Percentiles rank a stretch among this genome's conserved stretches.
Conservation (phyloP, 2,113 vertebrate species). For the Phainopepla nitens region DNA sequence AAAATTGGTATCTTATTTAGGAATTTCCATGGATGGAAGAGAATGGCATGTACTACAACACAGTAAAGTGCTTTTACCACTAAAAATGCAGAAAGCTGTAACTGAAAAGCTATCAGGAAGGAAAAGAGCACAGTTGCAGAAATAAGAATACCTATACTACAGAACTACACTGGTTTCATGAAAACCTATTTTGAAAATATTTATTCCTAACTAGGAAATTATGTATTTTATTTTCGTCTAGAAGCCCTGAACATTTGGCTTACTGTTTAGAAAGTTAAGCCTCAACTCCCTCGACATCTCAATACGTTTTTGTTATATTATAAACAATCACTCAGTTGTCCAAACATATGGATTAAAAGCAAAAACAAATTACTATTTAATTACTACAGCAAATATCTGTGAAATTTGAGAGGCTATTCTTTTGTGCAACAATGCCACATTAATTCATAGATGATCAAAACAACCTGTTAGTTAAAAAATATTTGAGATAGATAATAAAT, state of each 20-base stretch:
- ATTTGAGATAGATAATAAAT: background rate
- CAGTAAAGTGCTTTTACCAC: background rate
- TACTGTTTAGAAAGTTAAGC: conserved; percentile 11
- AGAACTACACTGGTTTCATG: background rate
- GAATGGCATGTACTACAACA: rapidly evolving
- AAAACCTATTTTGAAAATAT: background rate
- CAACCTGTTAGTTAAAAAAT: background rate
- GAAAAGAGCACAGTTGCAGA: background rate
- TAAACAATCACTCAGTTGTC: conserved; percentile 42
- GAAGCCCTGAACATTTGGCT: background rate
- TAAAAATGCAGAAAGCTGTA: background rate
- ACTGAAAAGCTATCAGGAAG: background rate
- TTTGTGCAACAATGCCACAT: background rate
- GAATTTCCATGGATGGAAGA: background rate
- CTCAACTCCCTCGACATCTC: background rate
- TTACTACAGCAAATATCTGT: conserved; percentile 34
- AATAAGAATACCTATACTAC: background rate
- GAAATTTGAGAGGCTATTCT: conserved; percentile 35
- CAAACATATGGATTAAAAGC: conserved; percentile 46
- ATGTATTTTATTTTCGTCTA: background rate
- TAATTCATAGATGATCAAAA: background rate
- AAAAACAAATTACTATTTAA: conserved; percentile 52
- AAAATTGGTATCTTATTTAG: background rate
- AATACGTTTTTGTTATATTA: conserved; percentile 17
- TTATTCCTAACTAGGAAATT: background rate